Base-by-base conservation (phyloP, 92 coral and sea anemone species). In the Umimayanthus kanabou region DNA sequence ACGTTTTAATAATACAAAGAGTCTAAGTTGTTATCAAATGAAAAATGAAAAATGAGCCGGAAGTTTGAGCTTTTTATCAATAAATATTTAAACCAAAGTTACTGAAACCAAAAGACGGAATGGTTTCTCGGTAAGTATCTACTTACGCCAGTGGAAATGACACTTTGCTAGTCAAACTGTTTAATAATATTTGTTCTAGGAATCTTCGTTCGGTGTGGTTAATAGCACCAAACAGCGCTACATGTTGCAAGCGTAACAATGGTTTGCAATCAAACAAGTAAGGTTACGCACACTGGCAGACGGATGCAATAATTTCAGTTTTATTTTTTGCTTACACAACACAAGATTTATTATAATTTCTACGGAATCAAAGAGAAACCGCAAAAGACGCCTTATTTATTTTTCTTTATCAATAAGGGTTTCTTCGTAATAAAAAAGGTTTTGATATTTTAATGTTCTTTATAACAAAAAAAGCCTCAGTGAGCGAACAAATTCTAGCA, bases 181-280 rank as follows among this genome's bases (percentile, higher is more conserved):
- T 30, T 57, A 6, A 55, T 80, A 55, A 80, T 80, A 80, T 80
- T 80, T 80, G 67, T 57, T 57, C 84, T 5, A 49, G 26, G 42
- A 80, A 80, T 50, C 71, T 80, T 29, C 84, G 8, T 71, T 53
- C n/a, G 43, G 16, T 57, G 30, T 80, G 71, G 4, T 40, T 20
- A 45, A 30, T 11, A 18, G 20, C 57, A 40, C 22, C 25, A 11
- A 79, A 6, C 50, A 5, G 26, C 42, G 40, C 83, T 50, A 65
- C 83, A 26, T 79, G 83, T 79, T 55, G 25, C 45, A 29, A 5
- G 14, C 10, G 40, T 16, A 16, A 57, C 29, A 53, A 55, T 18
- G 47, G 29, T 14, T 33, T 26, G 69, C 29, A 80, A 53, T 30
- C 67, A 57, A 30, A 57, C 28, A n/a, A n/a, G n/a, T 15, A 6